phyloP scores from a whole-genome alignment of 2,113 vertebrate genomes.

The Corynorhinus townsendii region DNA sequence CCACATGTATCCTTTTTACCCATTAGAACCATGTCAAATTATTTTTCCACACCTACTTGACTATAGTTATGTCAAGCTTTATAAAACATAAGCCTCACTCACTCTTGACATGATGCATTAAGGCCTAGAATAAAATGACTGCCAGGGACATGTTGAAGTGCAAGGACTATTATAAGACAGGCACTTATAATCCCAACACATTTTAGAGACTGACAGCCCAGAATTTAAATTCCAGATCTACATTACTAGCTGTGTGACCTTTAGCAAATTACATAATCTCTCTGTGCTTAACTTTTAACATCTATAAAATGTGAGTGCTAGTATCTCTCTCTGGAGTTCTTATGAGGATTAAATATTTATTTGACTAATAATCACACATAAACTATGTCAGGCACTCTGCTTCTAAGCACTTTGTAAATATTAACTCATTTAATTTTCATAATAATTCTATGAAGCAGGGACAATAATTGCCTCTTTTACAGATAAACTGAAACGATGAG shows the following conservation, averaged over 20 bases:
- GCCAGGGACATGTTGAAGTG: neutral
- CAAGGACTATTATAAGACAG: neutral
- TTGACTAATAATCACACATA: neutral
- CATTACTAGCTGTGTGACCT: neutral
- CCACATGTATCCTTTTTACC: neutral
- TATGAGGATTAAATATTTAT: neutral
- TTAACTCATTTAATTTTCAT: neutral
- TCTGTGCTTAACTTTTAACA: slow-evolving; percentile 19
- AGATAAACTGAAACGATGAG: neutral
- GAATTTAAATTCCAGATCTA: slow-evolving; percentile 5
- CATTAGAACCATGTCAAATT: neutral
- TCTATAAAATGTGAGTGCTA: neutral
- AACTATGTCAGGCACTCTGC: neutral
- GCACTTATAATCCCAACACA: neutral
- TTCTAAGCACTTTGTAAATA: neutral
- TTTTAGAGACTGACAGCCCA: neutral
- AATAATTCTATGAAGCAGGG: neutral
- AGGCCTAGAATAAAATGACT: neutral
- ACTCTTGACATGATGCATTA: neutral
- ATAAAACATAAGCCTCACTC: neutral
- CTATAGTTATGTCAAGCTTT: neutral
- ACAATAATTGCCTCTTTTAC: neutral
- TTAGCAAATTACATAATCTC: neutral
- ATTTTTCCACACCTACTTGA: neutral
- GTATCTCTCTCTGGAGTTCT: neutral